Base-by-base conservation (phyloP, 2,797 vertebrate genomes). In the Cheirogaleus major region DNA sequence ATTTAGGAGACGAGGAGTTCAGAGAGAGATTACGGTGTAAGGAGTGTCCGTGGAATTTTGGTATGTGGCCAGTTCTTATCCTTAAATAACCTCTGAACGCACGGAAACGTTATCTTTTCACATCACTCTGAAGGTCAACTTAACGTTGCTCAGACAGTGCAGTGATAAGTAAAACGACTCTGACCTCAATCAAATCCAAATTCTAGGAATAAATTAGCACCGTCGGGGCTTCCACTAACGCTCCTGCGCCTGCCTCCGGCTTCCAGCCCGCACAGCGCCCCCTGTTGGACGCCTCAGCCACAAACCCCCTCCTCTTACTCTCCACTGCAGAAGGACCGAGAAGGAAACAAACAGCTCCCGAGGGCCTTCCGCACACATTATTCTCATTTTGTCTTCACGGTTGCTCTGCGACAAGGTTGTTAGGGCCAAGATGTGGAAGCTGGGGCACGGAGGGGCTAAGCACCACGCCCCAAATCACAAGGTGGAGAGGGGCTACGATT, bases 221-320 rank as follows among this genome's bases (percentile, higher is more conserved):
- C 45, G 0, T 0, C 0, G 18, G 23, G 55, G 27, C 2, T 5
- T 20, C 52, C 7, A 5, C 41, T 1, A 13, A 12, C 0, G n/a
- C 65, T 57, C 32, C 59, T 9, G 25, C 86, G 41, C 5, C 70
- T 1, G 52, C 17, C 5, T 52, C 0, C 6, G 7, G 7, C 79
- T 63, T 57, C 38, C 55, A 57, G 83, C 70, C 88, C 76, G 32
- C 30, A 92, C 67, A 95, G 73, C 69, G 91, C 97, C 97, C 96
- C 96, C 98, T 97, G 92, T 89, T 45, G 88, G 96, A 84, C 20
- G 5, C 32, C 59, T 50, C 38, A 0, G 4, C 70, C 8, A 10
- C 48, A 69, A 43, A 59, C 61, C 80, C n/a, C 1, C n/a, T 13
- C n/a, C 7, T 43, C 57, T 23, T 23, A 20, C 75, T 22, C 67